Percentiles rank a stretch among this genome's conserved stretches.
phyloP scores from a whole-genome alignment of 2,797 vertebrate genomes.

The Brotogeris chrysoptera region DNA sequence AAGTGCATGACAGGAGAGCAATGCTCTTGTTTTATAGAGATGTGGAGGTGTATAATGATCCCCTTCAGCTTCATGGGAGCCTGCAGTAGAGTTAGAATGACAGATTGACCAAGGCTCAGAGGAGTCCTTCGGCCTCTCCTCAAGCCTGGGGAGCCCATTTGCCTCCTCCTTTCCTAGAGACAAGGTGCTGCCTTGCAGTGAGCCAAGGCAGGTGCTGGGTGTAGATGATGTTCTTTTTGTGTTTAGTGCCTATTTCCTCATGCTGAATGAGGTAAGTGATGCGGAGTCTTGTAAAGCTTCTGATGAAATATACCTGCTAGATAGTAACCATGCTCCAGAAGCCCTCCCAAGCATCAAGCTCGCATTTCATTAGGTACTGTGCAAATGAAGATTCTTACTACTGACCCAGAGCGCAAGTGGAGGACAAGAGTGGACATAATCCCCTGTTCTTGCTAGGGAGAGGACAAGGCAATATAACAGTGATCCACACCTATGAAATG shows the following conservation, averaged over 20 bases:
- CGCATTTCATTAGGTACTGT: rapidly evolving
- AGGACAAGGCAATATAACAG: background rate
- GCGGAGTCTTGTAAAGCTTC: background rate
- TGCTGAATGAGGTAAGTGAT: background rate
- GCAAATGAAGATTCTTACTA: background rate
- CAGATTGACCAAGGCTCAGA: background rate
- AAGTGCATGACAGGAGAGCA: background rate
- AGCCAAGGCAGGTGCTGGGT: background rate
- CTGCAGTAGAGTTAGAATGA: background rate
- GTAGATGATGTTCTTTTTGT: background rate
- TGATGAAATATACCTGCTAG: background rate
- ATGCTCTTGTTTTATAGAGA: background rate
- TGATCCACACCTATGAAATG: background rate
- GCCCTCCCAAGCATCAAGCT: background rate
- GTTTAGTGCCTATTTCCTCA: background rate
- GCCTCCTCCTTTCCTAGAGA: background rate
- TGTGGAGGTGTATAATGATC: rapidly evolving
- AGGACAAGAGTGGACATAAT: background rate
- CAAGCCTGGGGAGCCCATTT: background rate
- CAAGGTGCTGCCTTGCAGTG: background rate
- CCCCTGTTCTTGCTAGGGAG: background rate
- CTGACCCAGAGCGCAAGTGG: background rate
- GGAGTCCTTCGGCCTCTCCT: background rate
- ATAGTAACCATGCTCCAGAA: background rate
- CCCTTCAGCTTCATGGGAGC: background rate